A percentile compares a stretch with the other conserved stretches of the same genome.
Conservation (phyloP, 2,888 invertebrate genomes). For the Agonum fuliginosum region DNA sequence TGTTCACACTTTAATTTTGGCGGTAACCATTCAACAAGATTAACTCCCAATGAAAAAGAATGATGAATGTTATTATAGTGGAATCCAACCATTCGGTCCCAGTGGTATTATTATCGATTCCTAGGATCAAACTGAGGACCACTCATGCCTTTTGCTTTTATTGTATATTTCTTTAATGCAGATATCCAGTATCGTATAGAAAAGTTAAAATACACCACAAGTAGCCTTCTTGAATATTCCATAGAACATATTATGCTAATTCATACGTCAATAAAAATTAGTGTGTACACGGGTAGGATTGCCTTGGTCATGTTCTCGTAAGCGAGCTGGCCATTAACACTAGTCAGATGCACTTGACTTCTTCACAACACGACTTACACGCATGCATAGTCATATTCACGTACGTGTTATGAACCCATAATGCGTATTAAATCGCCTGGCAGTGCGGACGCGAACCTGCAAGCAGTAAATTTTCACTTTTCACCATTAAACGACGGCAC, state of each 20-base stretch:
- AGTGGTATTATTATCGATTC: too few species aligned
- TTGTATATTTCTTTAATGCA: too few species aligned
- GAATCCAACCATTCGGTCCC: too few species aligned
- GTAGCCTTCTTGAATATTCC: conserved; percentile 22
- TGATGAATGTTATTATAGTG: too few species aligned
- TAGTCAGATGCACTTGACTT: conserved; percentile 16
- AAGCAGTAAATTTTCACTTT: conserved; percentile 59
- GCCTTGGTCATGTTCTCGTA: conserved; percentile 28
- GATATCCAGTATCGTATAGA: conserved; percentile 24
- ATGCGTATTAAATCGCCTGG: conserved; percentile 56
- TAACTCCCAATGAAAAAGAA: too few species aligned
- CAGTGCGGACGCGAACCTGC: neutral
- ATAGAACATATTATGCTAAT: conserved; percentile 55
- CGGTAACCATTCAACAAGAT: too few species aligned
- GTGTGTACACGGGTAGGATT: conserved; percentile 41
- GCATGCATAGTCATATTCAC: conserved; percentile 37
- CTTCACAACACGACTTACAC: conserved; percentile 16
- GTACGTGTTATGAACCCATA: conserved; percentile 60
- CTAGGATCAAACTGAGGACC: too few species aligned
- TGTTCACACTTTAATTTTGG: too few species aligned
- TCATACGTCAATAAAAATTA: conserved; percentile 58
- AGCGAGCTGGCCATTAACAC: conserved; percentile 49
- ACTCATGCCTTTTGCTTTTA: too few species aligned
- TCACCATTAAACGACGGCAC: conserved; percentile 50
- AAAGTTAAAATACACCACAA: conserved; percentile 36